These are phyloP conservation scores for Eurytoma californica DNA, from an alignment of 2,888 invertebrate genomes.

Conservation along the genomic window DNA sequence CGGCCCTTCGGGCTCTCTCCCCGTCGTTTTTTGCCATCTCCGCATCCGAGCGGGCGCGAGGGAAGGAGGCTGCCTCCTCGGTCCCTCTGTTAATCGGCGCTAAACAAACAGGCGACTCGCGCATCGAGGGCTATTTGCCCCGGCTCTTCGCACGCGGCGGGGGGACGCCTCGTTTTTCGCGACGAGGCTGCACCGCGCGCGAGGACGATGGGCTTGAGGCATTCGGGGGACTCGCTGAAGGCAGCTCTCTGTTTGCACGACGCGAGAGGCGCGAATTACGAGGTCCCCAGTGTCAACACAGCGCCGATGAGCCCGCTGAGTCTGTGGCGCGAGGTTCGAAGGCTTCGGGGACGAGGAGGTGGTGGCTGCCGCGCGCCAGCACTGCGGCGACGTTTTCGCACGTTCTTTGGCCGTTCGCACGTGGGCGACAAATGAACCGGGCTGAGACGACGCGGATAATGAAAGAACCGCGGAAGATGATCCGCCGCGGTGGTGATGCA, in stretches of 20 bases:
- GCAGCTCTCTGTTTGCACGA: slow-evolving; percentile 64
- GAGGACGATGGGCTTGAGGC: background rate
- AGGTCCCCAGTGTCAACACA: slow-evolving; percentile 67
- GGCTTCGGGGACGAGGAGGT: background rate
- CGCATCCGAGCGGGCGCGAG: background rate
- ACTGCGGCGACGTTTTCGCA: slow-evolving; percentile 56
- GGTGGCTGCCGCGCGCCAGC: slow-evolving; percentile 3
- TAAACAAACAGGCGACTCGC: slow-evolving; percentile 58
- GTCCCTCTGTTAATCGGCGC: slow-evolving; percentile 58
- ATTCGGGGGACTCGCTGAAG: slow-evolving; percentile 42
- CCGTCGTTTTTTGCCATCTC: background rate
- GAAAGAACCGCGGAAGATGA: background rate
- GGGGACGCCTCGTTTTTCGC: background rate
- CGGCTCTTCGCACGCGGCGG: slow-evolving; percentile 26
- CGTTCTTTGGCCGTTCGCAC: slow-evolving; percentile 54
- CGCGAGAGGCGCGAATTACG: slow-evolving; percentile 67
- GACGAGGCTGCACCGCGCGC: no score
- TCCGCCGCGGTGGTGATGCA: background rate
- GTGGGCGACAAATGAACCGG: slow-evolving; percentile 29
- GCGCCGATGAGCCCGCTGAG: slow-evolving; percentile 59
- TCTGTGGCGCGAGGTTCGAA: slow-evolving; percentile 56
- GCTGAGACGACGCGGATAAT: slow-evolving; percentile 9
- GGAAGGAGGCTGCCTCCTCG: slow-evolving; percentile 6
- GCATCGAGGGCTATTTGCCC: slow-evolving; percentile 54
- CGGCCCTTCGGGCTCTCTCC: background rate